These are phyloP conservation scores for Pammene fasciana DNA, from an alignment of 2,888 invertebrate species.

Conservation along the genomic window DNA sequence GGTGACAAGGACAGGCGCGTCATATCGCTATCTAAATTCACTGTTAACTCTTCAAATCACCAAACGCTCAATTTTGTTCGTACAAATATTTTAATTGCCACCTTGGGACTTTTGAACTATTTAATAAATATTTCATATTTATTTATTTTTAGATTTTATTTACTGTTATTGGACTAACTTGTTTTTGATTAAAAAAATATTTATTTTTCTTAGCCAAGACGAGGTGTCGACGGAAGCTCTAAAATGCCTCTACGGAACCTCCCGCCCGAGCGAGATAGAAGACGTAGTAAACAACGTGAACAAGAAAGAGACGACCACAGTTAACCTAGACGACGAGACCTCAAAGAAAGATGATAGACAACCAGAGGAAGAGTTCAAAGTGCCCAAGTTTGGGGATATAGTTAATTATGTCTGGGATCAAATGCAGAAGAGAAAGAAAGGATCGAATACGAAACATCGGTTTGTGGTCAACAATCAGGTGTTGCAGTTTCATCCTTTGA, in stretches of 20 bases:
- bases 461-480: constrained; percentile 86
- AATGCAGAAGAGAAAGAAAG: constrained; percentile 84
- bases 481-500: constrained; percentile 87
- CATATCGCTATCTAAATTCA: too few relatives aligned
- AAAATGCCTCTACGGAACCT: constrained; percentile 89
- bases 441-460: constrained; percentile 82
- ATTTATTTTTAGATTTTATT: too few relatives aligned
- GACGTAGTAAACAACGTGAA: constrained; percentile 77
- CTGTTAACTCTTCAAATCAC: too few relatives aligned
- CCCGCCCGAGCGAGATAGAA: constrained; percentile 78
- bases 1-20: too few relatives aligned
- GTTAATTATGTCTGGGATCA: constrained; percentile 88
- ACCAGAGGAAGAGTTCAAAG: constrained; percentile 67
- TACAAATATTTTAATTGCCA: too few relatives aligned
- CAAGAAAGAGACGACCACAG: constrained; percentile 66
- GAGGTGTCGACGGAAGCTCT: constrained; percentile 89
- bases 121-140: too few relatives aligned
- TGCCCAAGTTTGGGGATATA: constrained; percentile 89
- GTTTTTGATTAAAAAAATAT: too few relatives aligned
- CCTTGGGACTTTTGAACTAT: too few relatives aligned
- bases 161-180: too few relatives aligned
- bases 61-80: too few relatives aligned
- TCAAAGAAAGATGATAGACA: constrained; percentile 70
- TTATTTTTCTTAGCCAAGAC: constrained; percentile 83
- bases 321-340: constrained; percentile 64